Conservation (phyloP, 2,888 invertebrate genomes). For the Eugnorisma glareosa region DNA sequence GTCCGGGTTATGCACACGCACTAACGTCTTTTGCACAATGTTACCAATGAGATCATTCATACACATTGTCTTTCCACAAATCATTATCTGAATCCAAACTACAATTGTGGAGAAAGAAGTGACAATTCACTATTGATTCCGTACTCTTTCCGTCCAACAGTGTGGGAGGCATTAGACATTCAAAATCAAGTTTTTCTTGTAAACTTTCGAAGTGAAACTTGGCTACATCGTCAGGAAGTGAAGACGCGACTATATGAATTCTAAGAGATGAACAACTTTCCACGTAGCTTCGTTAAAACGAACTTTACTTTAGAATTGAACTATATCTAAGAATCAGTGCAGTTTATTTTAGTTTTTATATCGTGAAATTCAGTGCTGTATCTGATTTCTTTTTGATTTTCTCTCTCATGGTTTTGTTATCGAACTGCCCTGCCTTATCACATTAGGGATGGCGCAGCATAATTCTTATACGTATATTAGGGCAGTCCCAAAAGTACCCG, state of each 20-base stretch:
- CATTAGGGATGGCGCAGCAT: not conserved
- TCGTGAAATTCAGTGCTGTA: not conserved
- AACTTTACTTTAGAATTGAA: slow-evolving; percentile 46
- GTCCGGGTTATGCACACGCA: not conserved
- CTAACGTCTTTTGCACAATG: no score
- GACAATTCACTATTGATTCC: slow-evolving; percentile 3
- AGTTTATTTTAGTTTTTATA: slow-evolving; percentile 23
- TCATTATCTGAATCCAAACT: not conserved
- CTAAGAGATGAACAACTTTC: slow-evolving; percentile 42
- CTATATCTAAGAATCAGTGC: slow-evolving; percentile 19
- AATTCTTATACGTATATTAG: not conserved
- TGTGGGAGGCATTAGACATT: slow-evolving; percentile 34
- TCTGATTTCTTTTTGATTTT: not conserved
- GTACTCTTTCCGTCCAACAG: not conserved
- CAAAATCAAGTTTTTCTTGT: slow-evolving; percentile 58
- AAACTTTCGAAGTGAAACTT: slow-evolving; percentile 52
- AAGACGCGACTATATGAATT: slow-evolving; percentile 53
- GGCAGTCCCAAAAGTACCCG: not conserved
- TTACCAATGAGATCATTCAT: not conserved
- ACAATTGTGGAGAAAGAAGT: not conserved
- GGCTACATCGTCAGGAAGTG: slow-evolving; percentile 50
- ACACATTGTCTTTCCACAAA: not conserved
- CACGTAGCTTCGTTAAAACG: slow-evolving; percentile 47
- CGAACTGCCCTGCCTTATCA: not conserved
- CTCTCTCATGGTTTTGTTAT: not conserved